These are phyloP conservation scores for Auanema freiburgensis DNA, from an alignment of 2,888 invertebrate genomes.

Conservation along the genomic window DNA sequence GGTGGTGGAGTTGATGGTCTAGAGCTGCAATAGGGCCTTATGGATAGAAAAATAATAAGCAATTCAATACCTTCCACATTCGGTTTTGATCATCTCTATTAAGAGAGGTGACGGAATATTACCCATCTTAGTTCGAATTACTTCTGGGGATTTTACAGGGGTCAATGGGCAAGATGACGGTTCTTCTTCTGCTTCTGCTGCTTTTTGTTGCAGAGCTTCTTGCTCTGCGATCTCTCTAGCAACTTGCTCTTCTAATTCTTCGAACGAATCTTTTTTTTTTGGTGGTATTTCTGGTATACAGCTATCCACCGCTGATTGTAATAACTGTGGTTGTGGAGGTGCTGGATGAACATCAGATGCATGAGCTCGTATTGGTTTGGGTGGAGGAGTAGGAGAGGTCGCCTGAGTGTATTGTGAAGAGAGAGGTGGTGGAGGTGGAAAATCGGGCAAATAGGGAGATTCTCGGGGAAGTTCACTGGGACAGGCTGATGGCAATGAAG, in stretches of 20 bases:
- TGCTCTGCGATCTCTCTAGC: slow-evolving; percentile 13
- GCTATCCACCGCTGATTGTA: too few relatives aligned
- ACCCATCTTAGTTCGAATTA: not conserved
- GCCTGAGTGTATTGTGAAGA: not conserved
- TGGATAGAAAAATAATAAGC: not conserved
- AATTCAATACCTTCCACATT: slow-evolving; percentile 22
- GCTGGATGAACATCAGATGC: too few relatives aligned
- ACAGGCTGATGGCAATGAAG: not conserved
- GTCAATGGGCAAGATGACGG: not conserved
- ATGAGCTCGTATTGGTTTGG: not conserved
- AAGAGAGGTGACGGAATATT: slow-evolving; percentile 37
- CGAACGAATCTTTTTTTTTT: slow-evolving; percentile 13
- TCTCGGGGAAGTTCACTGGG: too few relatives aligned
- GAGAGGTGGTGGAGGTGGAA: not conserved
- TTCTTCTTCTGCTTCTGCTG: not conserved
- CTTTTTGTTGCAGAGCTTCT: slow-evolving; percentile 2
- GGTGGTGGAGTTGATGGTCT: slow-evolving; percentile 14
- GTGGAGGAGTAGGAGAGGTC: slow-evolving; percentile 1
- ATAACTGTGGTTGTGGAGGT: too few relatives aligned
- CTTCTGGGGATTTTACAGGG: slow-evolving; percentile 6
- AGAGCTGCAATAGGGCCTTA: not conserved
- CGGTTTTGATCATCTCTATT: slow-evolving; percentile 38
- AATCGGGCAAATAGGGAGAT: not conserved
- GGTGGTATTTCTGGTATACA: too few relatives aligned
- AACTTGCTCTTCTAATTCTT: slow-evolving; percentile 16